Base-by-base conservation (phyloP, 2,113 vertebrate species). In the Uria lomvia region DNA sequence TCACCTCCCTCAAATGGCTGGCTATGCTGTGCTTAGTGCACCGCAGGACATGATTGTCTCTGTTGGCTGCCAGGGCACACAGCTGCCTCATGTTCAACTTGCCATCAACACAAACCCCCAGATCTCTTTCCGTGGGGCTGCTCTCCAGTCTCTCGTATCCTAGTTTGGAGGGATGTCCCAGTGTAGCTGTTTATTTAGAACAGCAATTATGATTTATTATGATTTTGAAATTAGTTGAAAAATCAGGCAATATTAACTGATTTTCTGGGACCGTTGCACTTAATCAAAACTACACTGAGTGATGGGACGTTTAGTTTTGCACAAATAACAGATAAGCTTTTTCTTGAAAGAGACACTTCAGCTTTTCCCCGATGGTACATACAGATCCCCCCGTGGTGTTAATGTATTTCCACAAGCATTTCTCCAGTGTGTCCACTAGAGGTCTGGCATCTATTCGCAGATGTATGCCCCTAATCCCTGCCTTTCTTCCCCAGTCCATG, bases 11-110 rank as follows among this genome's bases (percentile, higher is more conserved):
- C 3, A 0, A 12, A 20, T 0, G 0, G 30, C 34, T 9, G 6
- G 19, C 0, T 0, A 2, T 47, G 49, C 55, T 43, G 19, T 15
- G 4, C 47, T 58, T 53, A 63, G 27, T 84, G 53, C 2, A 0
- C 20, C 19, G 10, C 24, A 26, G 47, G 52, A 11, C 40, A 55
- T 0, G 0, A 6, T 0, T n/a, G 36, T 12, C 11, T 11, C 18
- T 67, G n/a, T 36, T 53, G 62, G 23, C 52, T 86, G 56, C 13
- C 42, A 72, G 20, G 17, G 36, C 30, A 47, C n/a, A 30, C 38
- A 50, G 21, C 17, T 84, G 30, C 2, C 8, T 36, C 6, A 2
- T 2, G 19, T 10, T 53, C 45, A 87, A 5, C 17, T 38, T 60
- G 43, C 26, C 15, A 6, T 26, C n/a, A 67, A 1, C 17, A 34